phyloP scores from a whole-genome alignment of 2,888 invertebrate species.

The Serripes groenlandicus region DNA sequence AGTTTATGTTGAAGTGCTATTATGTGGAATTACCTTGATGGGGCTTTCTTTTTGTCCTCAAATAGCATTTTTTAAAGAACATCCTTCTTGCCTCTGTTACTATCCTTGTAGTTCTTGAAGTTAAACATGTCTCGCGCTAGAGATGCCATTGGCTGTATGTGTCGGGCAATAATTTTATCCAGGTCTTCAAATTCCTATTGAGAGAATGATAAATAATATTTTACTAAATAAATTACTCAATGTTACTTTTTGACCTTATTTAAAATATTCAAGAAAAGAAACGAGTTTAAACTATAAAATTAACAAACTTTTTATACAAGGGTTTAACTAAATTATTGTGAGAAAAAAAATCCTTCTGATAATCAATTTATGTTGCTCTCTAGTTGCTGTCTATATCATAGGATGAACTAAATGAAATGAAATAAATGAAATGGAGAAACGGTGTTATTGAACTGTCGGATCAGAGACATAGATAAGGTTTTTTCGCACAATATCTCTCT shows the following conservation, averaged over 20 bases:
- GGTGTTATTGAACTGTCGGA: too few relatives aligned
- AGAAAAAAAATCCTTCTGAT: too few relatives aligned
- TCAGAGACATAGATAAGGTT: too few relatives aligned
- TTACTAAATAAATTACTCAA: too few relatives aligned
- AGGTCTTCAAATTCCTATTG: slow-evolving; percentile 97
- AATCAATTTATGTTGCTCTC: too few relatives aligned
- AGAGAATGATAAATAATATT: too few relatives aligned
- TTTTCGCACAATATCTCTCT: too few relatives aligned
- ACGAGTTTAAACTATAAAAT: background rate
- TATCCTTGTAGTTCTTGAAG: slow-evolving; percentile 95
- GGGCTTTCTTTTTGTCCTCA: slow-evolving; percentile 93
- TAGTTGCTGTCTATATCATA: too few relatives aligned
- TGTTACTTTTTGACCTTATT: too few relatives aligned
- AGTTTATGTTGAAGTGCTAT: too few relatives aligned
- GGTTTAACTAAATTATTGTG: background rate
- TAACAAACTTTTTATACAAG: background rate
- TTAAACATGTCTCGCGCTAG: slow-evolving; percentile 95
- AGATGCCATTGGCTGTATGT: slow-evolving; percentile 98
- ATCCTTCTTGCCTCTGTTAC: slow-evolving; percentile 91
- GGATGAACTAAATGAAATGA: too few relatives aligned
- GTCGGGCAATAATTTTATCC: slow-evolving; percentile 99
- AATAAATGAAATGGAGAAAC: too few relatives aligned
- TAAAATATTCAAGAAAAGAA: background rate
- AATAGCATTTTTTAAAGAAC: slow-evolving; percentile 95
- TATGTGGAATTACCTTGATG: slow-evolving; percentile 81